Evolutionary conservation across 64 coral and sea anemone genomes (phyloP).

Genomic region (Dendronephthya gigantea): DNA sequence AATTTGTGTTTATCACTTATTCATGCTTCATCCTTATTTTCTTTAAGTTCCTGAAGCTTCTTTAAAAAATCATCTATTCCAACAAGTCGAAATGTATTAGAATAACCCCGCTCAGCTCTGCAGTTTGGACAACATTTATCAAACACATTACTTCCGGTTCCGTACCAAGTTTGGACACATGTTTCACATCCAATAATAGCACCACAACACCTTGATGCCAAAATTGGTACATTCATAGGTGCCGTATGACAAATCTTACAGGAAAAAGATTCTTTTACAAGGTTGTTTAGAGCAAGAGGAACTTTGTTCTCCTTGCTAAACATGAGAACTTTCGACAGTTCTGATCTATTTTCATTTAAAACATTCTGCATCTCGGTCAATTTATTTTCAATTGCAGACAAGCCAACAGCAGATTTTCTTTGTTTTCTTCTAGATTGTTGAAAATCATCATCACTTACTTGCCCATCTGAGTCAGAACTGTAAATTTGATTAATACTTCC

Average conservation of each 20-base stretch:
- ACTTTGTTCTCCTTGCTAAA: neutral
- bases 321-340: neutral
- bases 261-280: neutral
- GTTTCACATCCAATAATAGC: slow-evolving; percentile 1
- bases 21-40: neutral
- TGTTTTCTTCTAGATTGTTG: neutral
- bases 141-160: neutral
- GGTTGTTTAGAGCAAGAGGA: slow-evolving; percentile 16
- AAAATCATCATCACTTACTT: neutral
- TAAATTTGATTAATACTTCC: neutral
- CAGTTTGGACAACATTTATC: neutral
- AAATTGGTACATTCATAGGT: slow-evolving; percentile 24
- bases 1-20: neutral
- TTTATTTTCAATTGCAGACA: neutral
- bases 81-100: slow-evolving; percentile 17
- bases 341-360: slow-evolving; percentile 1
- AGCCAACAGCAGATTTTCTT: neutral
- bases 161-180: slow-evolving; percentile 1
- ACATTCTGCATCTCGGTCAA: neutral
- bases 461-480: neutral
- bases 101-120: slow-evolving; percentile 15
- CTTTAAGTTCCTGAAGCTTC: neutral
- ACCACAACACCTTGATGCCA: slow-evolving; percentile 29
- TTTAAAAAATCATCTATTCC: slow-evolving; percentile 23
- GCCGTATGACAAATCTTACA: slow-evolving; percentile 8